Evolutionary conservation across 1,140 invertebrate species (phyloP).

Genomic region (Aphelenchoides fujianensis): DNA sequence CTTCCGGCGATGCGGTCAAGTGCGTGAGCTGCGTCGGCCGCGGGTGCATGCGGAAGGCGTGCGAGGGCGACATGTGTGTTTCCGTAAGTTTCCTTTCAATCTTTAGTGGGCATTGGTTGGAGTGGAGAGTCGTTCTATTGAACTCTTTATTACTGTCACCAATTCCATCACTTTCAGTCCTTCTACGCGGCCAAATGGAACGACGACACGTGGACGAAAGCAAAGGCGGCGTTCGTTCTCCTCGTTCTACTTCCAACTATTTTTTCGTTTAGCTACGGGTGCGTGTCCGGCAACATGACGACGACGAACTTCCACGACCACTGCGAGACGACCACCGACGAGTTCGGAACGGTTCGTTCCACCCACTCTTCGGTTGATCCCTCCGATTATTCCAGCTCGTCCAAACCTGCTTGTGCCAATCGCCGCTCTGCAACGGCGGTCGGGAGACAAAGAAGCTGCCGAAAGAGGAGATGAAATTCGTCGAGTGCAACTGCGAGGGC

Average conservation of each 20-base stretch:
- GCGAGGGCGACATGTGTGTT: constrained; percentile 8
- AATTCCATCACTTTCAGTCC: background rate
- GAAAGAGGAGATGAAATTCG: background rate
- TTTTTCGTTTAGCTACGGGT: too few relatives aligned
- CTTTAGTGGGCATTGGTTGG: too few relatives aligned
- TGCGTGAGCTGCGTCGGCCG: background rate
- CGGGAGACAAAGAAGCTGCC: background rate
- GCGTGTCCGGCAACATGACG: background rate
- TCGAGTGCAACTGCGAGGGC: constrained; percentile 12
- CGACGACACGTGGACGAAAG: constrained; percentile 5
- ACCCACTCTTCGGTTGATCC: too few relatives aligned
- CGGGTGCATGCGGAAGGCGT: background rate
- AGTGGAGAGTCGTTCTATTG: too few relatives aligned
- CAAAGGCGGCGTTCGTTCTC: background rate
- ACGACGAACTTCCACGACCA: background rate
- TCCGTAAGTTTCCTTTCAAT: background rate
- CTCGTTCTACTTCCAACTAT: too few relatives aligned
- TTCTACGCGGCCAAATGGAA: constrained; percentile 4
- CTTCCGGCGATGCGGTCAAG: background rate
- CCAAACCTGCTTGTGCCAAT: background rate
- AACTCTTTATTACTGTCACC: too few relatives aligned
- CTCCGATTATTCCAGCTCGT: background rate
- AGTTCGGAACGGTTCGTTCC: constrained; percentile 5
- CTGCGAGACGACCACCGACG: constrained; percentile 5
- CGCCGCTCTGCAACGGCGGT: background rate